Conservation (phyloP, 2,888 invertebrate species). For the Pollenia amentaria region DNA sequence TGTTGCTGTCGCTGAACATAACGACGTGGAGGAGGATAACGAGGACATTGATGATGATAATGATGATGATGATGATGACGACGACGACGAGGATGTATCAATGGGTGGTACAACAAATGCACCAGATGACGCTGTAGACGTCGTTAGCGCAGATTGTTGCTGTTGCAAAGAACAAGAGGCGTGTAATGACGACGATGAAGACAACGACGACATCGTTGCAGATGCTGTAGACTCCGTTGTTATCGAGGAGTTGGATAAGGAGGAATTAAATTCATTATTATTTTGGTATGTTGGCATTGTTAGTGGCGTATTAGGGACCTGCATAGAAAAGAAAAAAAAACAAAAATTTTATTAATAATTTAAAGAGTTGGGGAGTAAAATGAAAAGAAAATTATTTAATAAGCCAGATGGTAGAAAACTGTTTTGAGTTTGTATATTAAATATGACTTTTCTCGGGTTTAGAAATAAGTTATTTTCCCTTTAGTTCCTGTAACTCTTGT, state of each 20-base stretch:
- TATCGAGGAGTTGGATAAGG: constrained; percentile 59
- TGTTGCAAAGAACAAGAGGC: constrained; percentile 61
- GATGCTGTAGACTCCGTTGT: constrained; percentile 56
- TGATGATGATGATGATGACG: constrained; percentile 43
- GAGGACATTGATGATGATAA: constrained; percentile 28
- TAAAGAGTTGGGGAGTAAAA: constrained; percentile 40
- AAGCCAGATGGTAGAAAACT: constrained; percentile 10
- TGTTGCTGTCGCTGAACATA: constrained; percentile 37
- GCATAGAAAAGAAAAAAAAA: constrained; percentile 72
- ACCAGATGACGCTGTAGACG: constrained; percentile 69
- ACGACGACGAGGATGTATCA: constrained; percentile 58
- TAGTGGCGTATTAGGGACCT: constrained; percentile 84
- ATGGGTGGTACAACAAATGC: constrained; percentile 65
- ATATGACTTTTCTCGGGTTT: not conserved
- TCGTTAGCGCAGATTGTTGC: constrained; percentile 48
- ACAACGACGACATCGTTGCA: constrained; percentile 63
- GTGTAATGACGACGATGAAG: constrained; percentile 63
- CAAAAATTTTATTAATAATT: constrained; percentile 56
- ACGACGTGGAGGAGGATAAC: constrained; percentile 44
- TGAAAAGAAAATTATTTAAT: constrained; percentile 71
- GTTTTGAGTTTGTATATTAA: constrained; percentile 2
- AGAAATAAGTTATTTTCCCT: not conserved
- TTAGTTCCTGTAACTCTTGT: too few species aligned
- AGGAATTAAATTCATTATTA: constrained; percentile 77
- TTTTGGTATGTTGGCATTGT: constrained; percentile 80